These are phyloP conservation scores for Procambarus virginalis DNA, from an alignment of 1,140 invertebrate species.

Conservation along the genomic window DNA sequence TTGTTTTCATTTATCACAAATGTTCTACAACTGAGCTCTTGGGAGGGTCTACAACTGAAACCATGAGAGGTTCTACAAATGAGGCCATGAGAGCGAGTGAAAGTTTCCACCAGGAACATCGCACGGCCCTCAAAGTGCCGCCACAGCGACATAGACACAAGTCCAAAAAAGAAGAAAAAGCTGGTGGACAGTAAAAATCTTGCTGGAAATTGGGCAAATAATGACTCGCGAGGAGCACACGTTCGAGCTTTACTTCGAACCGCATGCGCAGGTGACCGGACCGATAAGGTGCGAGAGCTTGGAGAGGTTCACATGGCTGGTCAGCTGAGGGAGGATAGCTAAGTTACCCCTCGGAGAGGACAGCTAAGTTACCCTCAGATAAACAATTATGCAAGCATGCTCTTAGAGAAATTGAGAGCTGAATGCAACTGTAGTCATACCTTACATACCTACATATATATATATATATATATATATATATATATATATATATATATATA, in stretches of 20 bases:
- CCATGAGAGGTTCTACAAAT: no score
- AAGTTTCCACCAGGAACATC: background rate
- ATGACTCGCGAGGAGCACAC: background rate
- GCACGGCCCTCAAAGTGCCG: background rate
- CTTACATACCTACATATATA: no score
- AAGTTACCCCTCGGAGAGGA: background rate
- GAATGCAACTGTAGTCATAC: background rate
- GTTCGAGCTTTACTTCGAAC: background rate
- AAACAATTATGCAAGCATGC: background rate
- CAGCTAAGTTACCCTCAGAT: background rate
- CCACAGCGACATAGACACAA: background rate
- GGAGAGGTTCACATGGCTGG: background rate
- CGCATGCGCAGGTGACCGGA: background rate
- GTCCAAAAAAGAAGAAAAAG: slow-evolving; percentile 9
- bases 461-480: no score
- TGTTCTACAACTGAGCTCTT: background rate
- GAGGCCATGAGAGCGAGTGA: no score
- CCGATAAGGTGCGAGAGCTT: background rate
- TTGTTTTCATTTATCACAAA: no score
- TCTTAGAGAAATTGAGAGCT: background rate
- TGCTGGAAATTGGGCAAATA: slow-evolving; percentile 54
- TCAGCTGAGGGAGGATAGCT: background rate
- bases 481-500: no score
- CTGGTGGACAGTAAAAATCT: slow-evolving; percentile 21
- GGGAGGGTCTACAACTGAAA: no score